A percentile compares a stretch with the other conserved stretches of the same genome.
phyloP scores from a whole-genome alignment of 2,797 vertebrate genomes.

The Silurus lanzhouensis region DNA sequence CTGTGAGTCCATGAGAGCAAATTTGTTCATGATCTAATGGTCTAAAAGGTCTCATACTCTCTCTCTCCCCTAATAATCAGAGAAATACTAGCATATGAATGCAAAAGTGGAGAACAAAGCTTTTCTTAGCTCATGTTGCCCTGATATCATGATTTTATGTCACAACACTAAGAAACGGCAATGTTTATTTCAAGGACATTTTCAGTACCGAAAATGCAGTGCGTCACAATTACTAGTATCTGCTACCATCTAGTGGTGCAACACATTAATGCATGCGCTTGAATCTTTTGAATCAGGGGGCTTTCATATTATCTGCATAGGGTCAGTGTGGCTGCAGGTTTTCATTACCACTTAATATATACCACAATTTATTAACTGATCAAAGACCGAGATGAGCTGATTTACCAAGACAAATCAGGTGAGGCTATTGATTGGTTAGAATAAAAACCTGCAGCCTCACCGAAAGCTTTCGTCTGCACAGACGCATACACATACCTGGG shows the following conservation, averaged over 20 bases:
- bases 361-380: not conserved
- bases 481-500: constrained; percentile 77
- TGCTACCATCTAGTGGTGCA: constrained; percentile 48
- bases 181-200: not conserved
- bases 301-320: not conserved
- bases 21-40: not conserved
- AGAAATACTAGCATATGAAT: not conserved
- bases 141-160: too few species aligned
- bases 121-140: not conserved
- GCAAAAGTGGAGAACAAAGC: not conserved
- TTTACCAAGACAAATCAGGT: not conserved
- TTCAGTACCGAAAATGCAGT: not conserved
- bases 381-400: not conserved
- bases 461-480: not conserved
- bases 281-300: not conserved
- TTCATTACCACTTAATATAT: not conserved
- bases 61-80: not conserved
- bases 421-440: not conserved
- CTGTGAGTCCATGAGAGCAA: not conserved
- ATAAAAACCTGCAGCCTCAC: constrained; percentile 49
- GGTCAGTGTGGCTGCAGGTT: not conserved
- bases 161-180: not conserved
- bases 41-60: not conserved
- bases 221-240: constrained; percentile 6
- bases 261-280: not conserved